Evolutionary conservation across 2,888 invertebrate species (phyloP), one percentile per base, ranked within the genome.

Genomic region (Hypomecis punctinalis): DNA sequence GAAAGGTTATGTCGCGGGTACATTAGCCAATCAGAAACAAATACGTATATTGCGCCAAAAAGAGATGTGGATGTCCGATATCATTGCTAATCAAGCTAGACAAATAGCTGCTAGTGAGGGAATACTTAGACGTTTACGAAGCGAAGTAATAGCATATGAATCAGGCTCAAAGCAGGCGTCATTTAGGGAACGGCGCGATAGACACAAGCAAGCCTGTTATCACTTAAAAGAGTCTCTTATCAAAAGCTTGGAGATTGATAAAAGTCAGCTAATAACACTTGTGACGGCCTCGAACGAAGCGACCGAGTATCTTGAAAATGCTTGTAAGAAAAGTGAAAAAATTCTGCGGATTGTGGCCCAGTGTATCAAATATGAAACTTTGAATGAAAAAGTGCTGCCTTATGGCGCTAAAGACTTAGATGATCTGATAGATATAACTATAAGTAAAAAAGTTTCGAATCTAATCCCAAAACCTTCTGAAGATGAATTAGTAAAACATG

Each of bases 331-430:
- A 76, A 94, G 93, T 4, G 91, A 93, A 63, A 91, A 89, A 73
- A 91, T 95, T 51, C 75, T 94, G 49, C 89, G 91, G 33, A 75
- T 95, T 69, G 89, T 91, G 36, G 86, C 88, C 36, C 83, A 93
- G 9, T 94, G 95, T 68, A 82, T 93, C 42, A 94, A 94, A 78
- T 93, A 90, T 73, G 94, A 95, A 82, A 94, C 94, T 0, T 90
- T 90, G 68, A 83, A 88, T 9, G 94, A 94, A 80, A 93, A 93
- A 75, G 84, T 93, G 11, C 66, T 92, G 48, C 92, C 91, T 1
- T 93, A 80, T 64, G 90, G 88, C 51, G 79, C 81, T 7, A 64
- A 13, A 55, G 71, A 48, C 88, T 88, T 33, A 78, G 83, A 59
- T 79, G 82, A 0, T 84, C 86, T 11, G 75, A 75, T 4, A 51